Base-by-base conservation (phyloP, 2,888 invertebrate genomes). In the Cepaea hortensis region DNA sequence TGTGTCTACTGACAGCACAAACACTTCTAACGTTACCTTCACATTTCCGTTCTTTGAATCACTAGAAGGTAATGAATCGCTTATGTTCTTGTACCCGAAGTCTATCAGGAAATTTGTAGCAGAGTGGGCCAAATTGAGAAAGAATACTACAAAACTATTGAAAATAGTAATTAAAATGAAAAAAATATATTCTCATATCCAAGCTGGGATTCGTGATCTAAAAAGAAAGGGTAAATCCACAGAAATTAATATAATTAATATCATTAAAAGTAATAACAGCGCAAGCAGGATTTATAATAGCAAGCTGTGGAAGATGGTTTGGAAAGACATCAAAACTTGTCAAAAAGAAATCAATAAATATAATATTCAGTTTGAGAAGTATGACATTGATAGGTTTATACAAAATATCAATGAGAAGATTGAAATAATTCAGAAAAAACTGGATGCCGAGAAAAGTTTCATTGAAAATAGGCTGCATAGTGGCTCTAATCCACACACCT, bases 361-460 rank as follows among this genome's bases (percentile, higher is more conserved):
- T 65, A 65, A 80, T 15, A 9, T 18, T 6, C 6, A n/a, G 35
- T 55, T 46, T 65, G 80, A 80, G 20, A 62, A n/a, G 35, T 23
- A 15, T 23, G 46, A 62, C 11, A 46, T 65, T 4, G 65, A 35
- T 35, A 46, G 11, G 11, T 13, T 80, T 6, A 6, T 65, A 20
- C 80, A 80, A 65, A 80, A 80, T 65, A 18, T 80, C 2, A 18
- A 65, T 15, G 65, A 65, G 15, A 20, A 65, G 65, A 80, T 65
- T 18, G 65, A 80, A 65, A 11, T 13, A 23, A 80, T 80, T 65
- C 80, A 62, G 6, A 65, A 35, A 20, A 35, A 13, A 65, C 23
- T 80, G 65, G 23, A 80, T 23, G 20, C n/a, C 5, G 61, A 65
- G 35, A 65, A 65, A 46, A 35, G 20, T 20, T 3, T 62, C 5